Evolutionary conservation across 2,888 invertebrate genomes (phyloP), one percentile per base, ranked within the genome.

Genomic region (Prosapia bicincta): DNA sequence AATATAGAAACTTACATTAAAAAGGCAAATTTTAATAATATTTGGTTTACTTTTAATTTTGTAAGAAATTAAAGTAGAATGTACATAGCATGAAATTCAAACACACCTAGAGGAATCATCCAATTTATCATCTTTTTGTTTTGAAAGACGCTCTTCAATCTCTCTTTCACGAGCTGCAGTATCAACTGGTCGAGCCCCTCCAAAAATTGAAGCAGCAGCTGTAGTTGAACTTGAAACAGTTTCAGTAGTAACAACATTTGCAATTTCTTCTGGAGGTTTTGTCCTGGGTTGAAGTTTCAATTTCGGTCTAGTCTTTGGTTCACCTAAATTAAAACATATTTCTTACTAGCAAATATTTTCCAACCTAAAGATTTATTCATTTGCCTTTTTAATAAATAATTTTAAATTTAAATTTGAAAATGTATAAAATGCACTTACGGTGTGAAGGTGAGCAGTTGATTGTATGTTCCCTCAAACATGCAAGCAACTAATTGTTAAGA

Each of bases 151-250:
- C 83, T 95, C 94, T 83, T 98, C 98, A 79, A 98, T 97, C 86
- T 96, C 94, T 73, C 94, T 88, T 83, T 97, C 97, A 81, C 93
- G 90, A 68, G 95, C 93, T 72, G 95, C 91, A 1, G 98, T 98
- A 84, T 98, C 97, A 0, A 98, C 98, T 0, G 98, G 98, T 84
- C 94, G 96, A 23, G 98, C 98, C 30, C 90, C 92, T n/a, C 98
- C 98, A 84, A 98, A 98, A 80, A 98, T 96, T 76, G 92, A 93
- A 69, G 91, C 89, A 0, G 91, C 88, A 1, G 91, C 86, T 79
- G 81, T 71, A 6, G 77, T 23, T 26, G 77, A 28, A 77, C 75
- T 71, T 74, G 70, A 7, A 69, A 32, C 24, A 25, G n/a, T 26
- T 3, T 32, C 23, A 26, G 25, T 71, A 73, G 69, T 78, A 66